These are phyloP conservation scores for Mionectes macconnelli DNA, from an alignment of 2,113 vertebrate genomes.

Conservation along the genomic window DNA sequence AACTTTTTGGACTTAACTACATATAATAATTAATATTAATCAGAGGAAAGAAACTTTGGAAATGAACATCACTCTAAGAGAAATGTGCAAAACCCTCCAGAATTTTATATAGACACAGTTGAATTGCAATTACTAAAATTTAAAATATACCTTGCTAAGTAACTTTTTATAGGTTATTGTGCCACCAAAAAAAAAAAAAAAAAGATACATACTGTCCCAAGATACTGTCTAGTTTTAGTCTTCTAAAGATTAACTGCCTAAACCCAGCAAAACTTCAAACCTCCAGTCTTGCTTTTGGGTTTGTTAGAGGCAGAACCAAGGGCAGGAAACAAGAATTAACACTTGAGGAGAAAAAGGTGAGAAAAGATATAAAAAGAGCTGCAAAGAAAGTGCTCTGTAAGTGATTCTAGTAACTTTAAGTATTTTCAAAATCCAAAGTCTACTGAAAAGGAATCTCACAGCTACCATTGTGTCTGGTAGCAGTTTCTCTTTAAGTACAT, in stretches of 20 bases:
- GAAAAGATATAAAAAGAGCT: background rate
- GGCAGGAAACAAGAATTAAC: background rate
- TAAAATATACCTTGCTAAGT: background rate
- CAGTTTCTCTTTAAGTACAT: background rate
- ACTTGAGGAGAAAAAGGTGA: background rate
- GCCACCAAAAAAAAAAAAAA: background rate
- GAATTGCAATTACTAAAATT: background rate
- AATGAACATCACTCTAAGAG: background rate
- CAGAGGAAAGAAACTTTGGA: background rate
- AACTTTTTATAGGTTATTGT: background rate
- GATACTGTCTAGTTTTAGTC: background rate
- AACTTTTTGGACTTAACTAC: background rate
- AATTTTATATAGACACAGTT: background rate
- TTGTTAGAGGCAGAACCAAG: background rate
- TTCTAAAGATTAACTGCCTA: background rate
- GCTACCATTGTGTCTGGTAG: background rate
- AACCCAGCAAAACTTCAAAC: background rate
- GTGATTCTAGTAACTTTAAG: background rate
- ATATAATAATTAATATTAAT: background rate
- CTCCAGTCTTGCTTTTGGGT: background rate
- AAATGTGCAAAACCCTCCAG: background rate
- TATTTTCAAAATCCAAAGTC: background rate
- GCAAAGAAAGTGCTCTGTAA: background rate
- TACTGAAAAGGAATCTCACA: background rate
- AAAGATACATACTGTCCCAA: background rate